phyloP scores from a whole-genome alignment of 2,113 vertebrate genomes.

The Heterochromis multidens region DNA sequence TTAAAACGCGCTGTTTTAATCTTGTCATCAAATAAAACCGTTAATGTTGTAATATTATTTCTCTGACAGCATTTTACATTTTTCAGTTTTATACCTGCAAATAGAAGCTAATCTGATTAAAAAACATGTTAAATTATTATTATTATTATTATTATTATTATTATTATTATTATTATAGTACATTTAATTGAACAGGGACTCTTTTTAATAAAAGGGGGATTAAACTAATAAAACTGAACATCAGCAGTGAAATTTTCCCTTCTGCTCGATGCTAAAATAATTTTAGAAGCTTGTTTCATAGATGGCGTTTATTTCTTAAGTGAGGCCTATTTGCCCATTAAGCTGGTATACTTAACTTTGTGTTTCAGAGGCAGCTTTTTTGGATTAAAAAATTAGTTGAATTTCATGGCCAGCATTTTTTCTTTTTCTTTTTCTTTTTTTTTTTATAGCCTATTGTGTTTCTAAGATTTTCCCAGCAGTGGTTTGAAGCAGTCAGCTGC shows the following conservation, averaged over 20 bases:
- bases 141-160: background rate
- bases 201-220: background rate
- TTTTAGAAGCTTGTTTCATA: background rate
- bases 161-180: too few relatives aligned
- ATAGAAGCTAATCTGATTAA: background rate
- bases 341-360: background rate
- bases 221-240: background rate
- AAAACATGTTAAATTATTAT: too few relatives aligned
- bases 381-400: background rate
- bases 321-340: background rate
- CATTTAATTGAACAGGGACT: too few relatives aligned
- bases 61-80: background rate
- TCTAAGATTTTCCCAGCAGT: background rate
- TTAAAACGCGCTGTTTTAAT: background rate
- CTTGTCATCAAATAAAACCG: background rate
- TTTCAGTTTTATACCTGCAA: background rate
- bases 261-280: background rate
- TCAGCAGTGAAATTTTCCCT: background rate
- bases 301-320: background rate
- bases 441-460: background rate
- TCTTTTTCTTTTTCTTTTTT: background rate
- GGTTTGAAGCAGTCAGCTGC: background rate
- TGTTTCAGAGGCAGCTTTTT: background rate
- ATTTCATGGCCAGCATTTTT: background rate
- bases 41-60: background rate